Evolutionary conservation across 2,888 invertebrate species (phyloP), one percentile per base, ranked within the genome.

Genomic region (Catocala nupta): DNA sequence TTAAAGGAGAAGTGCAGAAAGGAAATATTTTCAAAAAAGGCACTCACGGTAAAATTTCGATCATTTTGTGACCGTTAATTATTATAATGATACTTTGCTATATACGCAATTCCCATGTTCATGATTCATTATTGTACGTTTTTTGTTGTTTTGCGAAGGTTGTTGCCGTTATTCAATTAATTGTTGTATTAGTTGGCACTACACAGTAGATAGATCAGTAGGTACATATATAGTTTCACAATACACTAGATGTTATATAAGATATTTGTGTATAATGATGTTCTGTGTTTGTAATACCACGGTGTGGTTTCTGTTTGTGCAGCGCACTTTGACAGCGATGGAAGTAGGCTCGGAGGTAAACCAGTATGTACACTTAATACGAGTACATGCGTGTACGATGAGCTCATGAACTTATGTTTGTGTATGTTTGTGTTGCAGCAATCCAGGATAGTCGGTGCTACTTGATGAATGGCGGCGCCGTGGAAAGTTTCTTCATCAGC

Each of bases 401-500:
- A 9, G 8, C 9, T 39, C 9, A 9, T 39, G 36, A 39, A 39
- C 8, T 39, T 1, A 34, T 49, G 33, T 5, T 48, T 9, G 25
- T 49, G 33, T 5, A 11, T 33, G 33, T 49, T 4, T 59, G 5
- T 63, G 45, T 82, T 84, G 5, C 90, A 97, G 97, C 95, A 73
- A 95, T 96, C 84, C 95, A 96, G 80, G 98, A 98, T 93, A 97
- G 97, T 82, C 95, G 98, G 82, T 98, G 98, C 87, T 98, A 97
- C 90, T 93, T 98, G 85, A 97, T 98, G 93, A 97, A 97, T 82
- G 98, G 98, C 44, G 98, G 98, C 51, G 98, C 98, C 0, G 98
- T 98, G 55, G 98, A 98, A 88, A 98, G 97, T 87, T 97, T 98
- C 89, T 97, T 98, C 88, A 97, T 98, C 78, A 96, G 97, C 86